A percentile compares a stretch with the other conserved stretches of the same genome.
Evolutionary conservation across 2,113 vertebrate genomes (phyloP).

Genomic region (Entomyzon cyanotis): DNA sequence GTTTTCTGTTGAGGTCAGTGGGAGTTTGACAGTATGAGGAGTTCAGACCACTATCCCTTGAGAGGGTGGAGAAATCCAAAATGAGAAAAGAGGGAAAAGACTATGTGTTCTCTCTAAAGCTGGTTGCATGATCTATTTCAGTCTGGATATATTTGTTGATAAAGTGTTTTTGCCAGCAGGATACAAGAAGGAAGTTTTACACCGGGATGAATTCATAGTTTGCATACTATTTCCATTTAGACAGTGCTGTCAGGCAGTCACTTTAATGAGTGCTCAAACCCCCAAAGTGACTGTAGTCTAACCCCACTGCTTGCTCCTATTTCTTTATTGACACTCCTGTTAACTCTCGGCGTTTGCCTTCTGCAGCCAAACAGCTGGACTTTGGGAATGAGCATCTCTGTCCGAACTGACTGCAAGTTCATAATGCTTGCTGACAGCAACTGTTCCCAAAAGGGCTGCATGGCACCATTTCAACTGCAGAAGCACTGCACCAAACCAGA

Average conservation of each 20-base stretch:
- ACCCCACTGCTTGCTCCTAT: not conserved
- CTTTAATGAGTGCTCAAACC: constrained; percentile 9
- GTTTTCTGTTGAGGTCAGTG: not conserved
- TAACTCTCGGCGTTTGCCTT: not conserved
- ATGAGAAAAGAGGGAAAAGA: not conserved
- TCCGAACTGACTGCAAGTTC: not conserved
- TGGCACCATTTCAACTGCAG: not conserved
- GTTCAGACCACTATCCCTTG: not conserved
- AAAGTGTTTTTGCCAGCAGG: not conserved
- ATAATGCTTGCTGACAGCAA: not conserved
- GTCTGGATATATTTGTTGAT: not conserved
- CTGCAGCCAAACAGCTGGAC: not conserved
- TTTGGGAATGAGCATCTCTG: not conserved
- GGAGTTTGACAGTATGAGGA: not conserved
- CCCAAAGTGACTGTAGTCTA: not conserved
- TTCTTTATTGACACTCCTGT: not conserved
- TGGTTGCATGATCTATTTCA: not conserved
- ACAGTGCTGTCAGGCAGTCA: not conserved
- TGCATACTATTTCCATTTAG: not conserved
- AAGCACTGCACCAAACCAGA: not conserved
- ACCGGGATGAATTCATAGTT: not conserved
- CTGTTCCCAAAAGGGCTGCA: not conserved
- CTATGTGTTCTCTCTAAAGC: not conserved
- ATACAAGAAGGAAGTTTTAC: not conserved
- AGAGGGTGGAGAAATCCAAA: not conserved